A percentile compares a stretch with the other conserved stretches of the same genome.
phyloP scores from a whole-genome alignment of 2,797 vertebrate genomes.

The Sebastes itinus region DNA sequence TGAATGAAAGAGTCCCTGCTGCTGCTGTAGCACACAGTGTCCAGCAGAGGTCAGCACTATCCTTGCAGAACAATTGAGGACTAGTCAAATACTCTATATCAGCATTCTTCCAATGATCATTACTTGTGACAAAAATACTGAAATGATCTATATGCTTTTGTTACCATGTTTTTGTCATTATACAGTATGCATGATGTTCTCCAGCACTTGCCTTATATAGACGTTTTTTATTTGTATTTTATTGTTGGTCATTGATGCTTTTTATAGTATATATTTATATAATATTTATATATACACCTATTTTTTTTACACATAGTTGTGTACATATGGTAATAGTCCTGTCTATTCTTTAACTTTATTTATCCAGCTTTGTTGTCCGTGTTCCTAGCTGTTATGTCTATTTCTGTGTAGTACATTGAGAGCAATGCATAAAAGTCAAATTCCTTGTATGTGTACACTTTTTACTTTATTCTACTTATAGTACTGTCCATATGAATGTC shows the following conservation, averaged over 20 bases:
- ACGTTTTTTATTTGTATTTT: too few relatives aligned
- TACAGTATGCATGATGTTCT: neutral
- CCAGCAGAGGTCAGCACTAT: conserved; percentile 69
- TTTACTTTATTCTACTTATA: neutral
- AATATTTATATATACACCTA: too few relatives aligned
- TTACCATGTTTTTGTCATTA: neutral
- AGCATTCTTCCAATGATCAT: neutral
- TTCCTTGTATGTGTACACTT: neutral
- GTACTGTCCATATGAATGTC: neutral
- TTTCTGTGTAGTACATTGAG: neutral
- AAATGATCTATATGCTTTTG: neutral
- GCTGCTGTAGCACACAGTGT: conserved; percentile 20
- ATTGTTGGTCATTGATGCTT: too few relatives aligned
- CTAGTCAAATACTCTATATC: accelerated
- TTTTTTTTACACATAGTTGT: too few relatives aligned
- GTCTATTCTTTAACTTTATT: neutral
- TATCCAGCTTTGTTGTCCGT: neutral
- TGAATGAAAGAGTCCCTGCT: neutral
- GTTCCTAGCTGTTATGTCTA: too few relatives aligned
- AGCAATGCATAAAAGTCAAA: neutral
- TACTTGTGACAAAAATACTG: neutral
- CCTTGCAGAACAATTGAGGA: neutral
- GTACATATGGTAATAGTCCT: neutral
- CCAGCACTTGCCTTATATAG: neutral
- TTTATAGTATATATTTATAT: too few relatives aligned